phyloP scores from a whole-genome alignment of 1,140 invertebrate species.

The Drosophila lowei region DNA sequence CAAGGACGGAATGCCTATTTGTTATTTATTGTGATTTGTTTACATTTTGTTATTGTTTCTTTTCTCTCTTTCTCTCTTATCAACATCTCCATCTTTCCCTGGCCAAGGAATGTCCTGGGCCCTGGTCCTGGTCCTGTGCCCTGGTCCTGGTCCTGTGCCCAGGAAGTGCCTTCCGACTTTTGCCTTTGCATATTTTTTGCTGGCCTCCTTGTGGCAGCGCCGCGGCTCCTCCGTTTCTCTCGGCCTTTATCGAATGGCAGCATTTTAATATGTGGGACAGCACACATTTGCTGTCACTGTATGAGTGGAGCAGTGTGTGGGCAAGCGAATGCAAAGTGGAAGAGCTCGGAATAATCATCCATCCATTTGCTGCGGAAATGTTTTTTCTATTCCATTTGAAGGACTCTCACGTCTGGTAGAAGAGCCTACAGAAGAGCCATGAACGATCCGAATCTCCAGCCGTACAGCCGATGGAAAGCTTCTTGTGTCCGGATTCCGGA shows the following conservation, averaged over 20 bases:
- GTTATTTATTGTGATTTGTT: slow-evolving; percentile 47
- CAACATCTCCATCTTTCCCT: slow-evolving; percentile 17
- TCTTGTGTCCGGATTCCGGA: too few relatives aligned
- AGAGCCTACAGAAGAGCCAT: too few relatives aligned
- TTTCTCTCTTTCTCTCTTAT: slow-evolving; percentile 8
- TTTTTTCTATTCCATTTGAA: neutral
- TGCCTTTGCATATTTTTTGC: slow-evolving; percentile 29
- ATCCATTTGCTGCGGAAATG: slow-evolving; percentile 11
- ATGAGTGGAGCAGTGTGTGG: neutral
- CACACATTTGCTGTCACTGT: slow-evolving; percentile 21
- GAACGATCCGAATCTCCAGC: too few relatives aligned
- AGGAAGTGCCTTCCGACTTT: slow-evolving; percentile 14
- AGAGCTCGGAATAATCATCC: slow-evolving; percentile 6
- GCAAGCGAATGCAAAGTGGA: slow-evolving; percentile 8
- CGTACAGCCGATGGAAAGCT: too few relatives aligned
- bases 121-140: neutral
- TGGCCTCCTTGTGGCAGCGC: neutral
- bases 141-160: neutral
- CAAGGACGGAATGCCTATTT: slow-evolving; percentile 39
- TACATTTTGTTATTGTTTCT: slow-evolving; percentile 26
- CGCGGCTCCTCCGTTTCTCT: neutral
- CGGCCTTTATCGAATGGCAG: slow-evolving; percentile 32
- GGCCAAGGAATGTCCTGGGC: slow-evolving; percentile 31
- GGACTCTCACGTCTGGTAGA: too few relatives aligned
- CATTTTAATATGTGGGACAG: slow-evolving; percentile 42